phyloP scores from a whole-genome alignment of 2,113 vertebrate genomes.

The Egretta garzetta region DNA sequence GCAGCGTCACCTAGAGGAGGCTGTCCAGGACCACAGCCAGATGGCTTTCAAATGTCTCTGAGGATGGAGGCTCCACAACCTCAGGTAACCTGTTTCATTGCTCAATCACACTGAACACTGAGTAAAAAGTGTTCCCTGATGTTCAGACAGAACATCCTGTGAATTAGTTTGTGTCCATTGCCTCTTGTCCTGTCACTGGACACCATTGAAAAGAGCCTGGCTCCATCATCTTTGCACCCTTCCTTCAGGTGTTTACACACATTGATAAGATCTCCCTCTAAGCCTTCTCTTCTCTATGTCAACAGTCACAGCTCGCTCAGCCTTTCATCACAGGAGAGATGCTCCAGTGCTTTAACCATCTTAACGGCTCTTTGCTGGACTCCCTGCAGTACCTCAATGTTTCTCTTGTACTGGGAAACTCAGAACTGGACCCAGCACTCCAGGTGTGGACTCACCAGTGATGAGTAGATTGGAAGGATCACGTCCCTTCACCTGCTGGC shows the following conservation, averaged over 20 bases:
- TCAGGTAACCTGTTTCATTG: background rate
- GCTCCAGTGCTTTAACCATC: background rate
- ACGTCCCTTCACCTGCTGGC: background rate
- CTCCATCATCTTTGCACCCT: background rate
- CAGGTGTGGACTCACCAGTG: background rate
- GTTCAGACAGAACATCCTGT: background rate
- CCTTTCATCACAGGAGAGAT: background rate
- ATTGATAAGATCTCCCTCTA: background rate
- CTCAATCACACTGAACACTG: background rate
- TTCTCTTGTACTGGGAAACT: background rate
- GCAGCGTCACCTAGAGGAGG: background rate
- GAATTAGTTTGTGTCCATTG: background rate
- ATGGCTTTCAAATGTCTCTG: background rate
- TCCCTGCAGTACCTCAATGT: background rate
- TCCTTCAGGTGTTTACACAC: background rate
- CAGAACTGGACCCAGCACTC: background rate
- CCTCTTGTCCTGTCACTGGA: background rate
- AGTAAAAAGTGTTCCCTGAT: background rate
- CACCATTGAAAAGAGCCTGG: background rate
- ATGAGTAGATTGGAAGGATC: background rate
- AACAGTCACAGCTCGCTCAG: background rate
- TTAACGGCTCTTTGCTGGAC: background rate
- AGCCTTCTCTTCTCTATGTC: background rate
- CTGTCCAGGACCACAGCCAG: background rate
- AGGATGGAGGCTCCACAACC: background rate